Evolutionary conservation across 2,888 invertebrate species (phyloP).

Genomic region (Lasioglossum oenotherae): DNA sequence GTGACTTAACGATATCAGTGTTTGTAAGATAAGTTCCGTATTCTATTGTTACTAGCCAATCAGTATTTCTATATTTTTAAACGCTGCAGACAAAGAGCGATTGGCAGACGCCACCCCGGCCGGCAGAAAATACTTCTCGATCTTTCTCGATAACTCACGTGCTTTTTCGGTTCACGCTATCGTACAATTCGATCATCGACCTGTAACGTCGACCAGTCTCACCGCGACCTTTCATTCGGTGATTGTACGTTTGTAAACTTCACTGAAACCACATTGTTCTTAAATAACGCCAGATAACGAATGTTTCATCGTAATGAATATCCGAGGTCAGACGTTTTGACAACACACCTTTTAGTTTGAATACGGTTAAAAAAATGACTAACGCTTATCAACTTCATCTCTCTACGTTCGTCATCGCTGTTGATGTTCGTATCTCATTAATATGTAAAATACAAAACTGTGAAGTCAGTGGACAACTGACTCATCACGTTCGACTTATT

Average conservation of each 20-base stretch:
- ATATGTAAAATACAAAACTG: neutral
- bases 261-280: neutral
- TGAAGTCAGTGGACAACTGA: neutral
- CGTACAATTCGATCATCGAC: constrained; percentile 29
- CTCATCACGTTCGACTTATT: neutral
- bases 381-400: neutral
- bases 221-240: neutral
- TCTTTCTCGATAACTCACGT: constrained; percentile 50
- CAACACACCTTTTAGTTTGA: neutral
- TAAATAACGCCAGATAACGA: neutral
- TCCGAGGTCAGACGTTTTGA: neutral
- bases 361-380: neutral
- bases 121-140: constrained; percentile 40
- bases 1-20: neutral
- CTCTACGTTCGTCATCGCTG: neutral
- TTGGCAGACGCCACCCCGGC: neutral
- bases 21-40: neutral
- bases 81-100: too few relatives aligned
- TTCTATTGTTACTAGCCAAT: neutral
- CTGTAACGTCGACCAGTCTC: neutral
- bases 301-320: neutral
- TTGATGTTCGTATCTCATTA: neutral
- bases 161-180: constrained; percentile 28
- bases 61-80: neutral
- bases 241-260: neutral